Evolutionary conservation across 1,140 invertebrate species (phyloP), one percentile per base, ranked within the genome.

Genomic region (Procambarus clarkii): DNA sequence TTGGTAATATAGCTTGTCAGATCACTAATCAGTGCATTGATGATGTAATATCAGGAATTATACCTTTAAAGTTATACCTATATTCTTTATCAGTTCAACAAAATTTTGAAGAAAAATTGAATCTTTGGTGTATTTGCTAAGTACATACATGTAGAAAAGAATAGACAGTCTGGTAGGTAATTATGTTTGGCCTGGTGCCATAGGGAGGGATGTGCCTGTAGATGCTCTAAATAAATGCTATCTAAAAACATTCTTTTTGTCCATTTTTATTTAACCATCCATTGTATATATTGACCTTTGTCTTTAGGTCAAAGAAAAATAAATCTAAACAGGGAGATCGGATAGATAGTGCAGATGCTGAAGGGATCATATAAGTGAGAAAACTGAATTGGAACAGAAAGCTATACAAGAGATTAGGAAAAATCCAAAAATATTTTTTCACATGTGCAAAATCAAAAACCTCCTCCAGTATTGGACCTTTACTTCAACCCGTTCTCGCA

Each of bases 171-270:
- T 91, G 77, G 84, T 91, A 83, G 85, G 80, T 91, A 71, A 60
- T 60, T 71, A 71, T 86, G 78, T 91, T 87, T 91, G 90, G 90
- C 90, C 90, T 54, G 76, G 90, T 91, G 90, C 90, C 90, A 91
- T 91, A 91, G 83, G 90, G 79, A 86, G 83, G 90, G 85, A 91
- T 81, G 90, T 86, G 90, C 90, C 90, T 91, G 90, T 91, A 91
- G 90, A 87, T 81, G 90, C 90, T 91, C 90, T 91, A 91, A 91
- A 91, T 91, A 91, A 91, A 91, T 34, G 44, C 79, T 76, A 81
- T 69, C 79, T 80, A 69, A 48, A 64, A 48, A n/a, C n/a, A 69
- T 64, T 69, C 5, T 60, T 58, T 2, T 34, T 3, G 3, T 54
- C 50, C 9, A 5, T 3, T 54, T 54, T 54, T 54, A 54, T 54